Evolutionary conservation across 1,140 invertebrate species (phyloP).

Genomic region (Neuroterus valhalla): DNA sequence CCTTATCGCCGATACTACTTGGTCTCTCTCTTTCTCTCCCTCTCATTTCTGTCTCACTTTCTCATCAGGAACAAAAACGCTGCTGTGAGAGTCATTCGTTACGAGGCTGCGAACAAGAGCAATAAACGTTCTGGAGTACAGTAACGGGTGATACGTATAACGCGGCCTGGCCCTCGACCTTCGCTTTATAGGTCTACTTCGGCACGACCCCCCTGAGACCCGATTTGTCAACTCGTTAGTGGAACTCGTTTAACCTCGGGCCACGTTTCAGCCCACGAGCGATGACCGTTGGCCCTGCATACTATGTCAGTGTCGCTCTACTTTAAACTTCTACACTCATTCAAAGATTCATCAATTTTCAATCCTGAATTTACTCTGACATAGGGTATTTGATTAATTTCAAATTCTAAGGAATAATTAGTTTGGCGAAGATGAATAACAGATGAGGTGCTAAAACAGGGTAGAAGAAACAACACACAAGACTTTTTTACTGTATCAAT

Average conservation of each 20-base stretch:
- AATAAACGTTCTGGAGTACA: constrained; percentile 70
- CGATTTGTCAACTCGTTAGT: constrained; percentile 77
- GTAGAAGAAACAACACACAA: too few relatives aligned
- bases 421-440: too few relatives aligned
- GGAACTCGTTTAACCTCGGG: constrained; percentile 70
- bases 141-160: constrained; percentile 65
- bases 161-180: constrained; percentile 61
- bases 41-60: constrained; percentile 28
- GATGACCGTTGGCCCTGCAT: constrained; percentile 45
- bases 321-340: background rate
- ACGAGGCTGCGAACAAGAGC: constrained; percentile 72
- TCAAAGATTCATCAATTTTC: background rate
- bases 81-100: constrained; percentile 69
- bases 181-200: constrained; percentile 73
- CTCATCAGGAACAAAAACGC: constrained; percentile 42
- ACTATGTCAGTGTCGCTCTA: background rate
- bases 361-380: background rate
- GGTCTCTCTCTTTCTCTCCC: constrained; percentile 42
- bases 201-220: constrained; percentile 73
- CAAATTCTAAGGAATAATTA: background rate
- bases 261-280: constrained; percentile 52
- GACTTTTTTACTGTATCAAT: too few relatives aligned
- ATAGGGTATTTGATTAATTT: background rate
- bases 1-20: constrained; percentile 45
- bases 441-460: too few relatives aligned